Percentiles rank a stretch among this genome's conserved stretches.
Conservation (phyloP, 2,888 invertebrate species). For the Eupsilia transversa region DNA sequence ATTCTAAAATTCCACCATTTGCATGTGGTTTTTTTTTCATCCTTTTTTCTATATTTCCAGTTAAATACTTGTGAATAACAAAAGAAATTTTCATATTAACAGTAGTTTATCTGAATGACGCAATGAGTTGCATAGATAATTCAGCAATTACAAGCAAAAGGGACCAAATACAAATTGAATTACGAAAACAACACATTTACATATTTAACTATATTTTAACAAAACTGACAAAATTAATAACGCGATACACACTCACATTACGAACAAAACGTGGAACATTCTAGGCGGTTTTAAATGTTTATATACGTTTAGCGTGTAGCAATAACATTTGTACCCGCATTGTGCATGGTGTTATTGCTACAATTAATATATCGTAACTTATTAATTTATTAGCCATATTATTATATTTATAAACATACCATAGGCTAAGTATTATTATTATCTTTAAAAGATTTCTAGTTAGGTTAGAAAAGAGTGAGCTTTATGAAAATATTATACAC, state of each 20-base stretch:
- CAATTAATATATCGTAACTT: constrained; percentile 81
- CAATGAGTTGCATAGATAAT: constrained; percentile 76
- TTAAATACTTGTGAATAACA: constrained; percentile 82
- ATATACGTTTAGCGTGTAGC: constrained; percentile 72
- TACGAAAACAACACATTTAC: constrained; percentile 77
- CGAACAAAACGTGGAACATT: constrained; percentile 83
- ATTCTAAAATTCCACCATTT: constrained; percentile 70
- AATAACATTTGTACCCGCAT: constrained; percentile 74
- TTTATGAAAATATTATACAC: constrained; percentile 86
- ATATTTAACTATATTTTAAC: constrained; percentile 80
- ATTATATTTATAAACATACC: constrained; percentile 90
- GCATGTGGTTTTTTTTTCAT: constrained; percentile 78
- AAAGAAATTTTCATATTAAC: constrained; percentile 80
- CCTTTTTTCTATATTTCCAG: constrained; percentile 73
- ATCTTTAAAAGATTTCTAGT: constrained; percentile 89
- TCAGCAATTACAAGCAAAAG: constrained; percentile 89
- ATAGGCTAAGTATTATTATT: constrained; percentile 89
- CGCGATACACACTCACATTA: constrained; percentile 75
- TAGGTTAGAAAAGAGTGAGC: constrained; percentile 89
- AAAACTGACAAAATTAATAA: constrained; percentile 84
- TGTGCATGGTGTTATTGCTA: constrained; percentile 78
- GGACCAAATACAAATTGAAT: constrained; percentile 88
- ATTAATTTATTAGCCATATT: constrained; percentile 89
- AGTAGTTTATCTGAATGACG: constrained; percentile 78
- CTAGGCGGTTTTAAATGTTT: constrained; percentile 82